A percentile compares a stretch with the other conserved stretches of the same genome.
These are phyloP conservation scores for Dicycla oo DNA, from an alignment of 2,888 invertebrate genomes.

Conservation along the genomic window DNA sequence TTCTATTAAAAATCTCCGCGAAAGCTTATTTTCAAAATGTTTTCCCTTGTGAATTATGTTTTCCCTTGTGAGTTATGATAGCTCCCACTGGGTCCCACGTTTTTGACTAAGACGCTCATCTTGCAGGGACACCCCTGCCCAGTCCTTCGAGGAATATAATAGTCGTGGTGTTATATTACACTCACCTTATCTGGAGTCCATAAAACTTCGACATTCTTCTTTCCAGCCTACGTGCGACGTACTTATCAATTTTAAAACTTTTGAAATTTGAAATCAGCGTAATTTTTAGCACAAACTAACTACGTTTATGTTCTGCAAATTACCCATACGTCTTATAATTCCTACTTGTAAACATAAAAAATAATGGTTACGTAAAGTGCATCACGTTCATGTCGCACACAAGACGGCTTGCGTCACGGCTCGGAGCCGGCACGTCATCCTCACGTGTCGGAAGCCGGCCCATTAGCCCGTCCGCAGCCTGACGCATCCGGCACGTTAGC, in stretches of 20 bases:
- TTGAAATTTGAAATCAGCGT: not conserved
- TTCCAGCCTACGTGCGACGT: not conserved
- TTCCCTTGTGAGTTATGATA: too few species aligned
- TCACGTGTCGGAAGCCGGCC: slow-evolving; percentile 78
- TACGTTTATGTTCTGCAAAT: slow-evolving; percentile 5
- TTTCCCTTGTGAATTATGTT: too few species aligned
- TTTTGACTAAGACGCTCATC: not conserved
- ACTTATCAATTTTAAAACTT: not conserved
- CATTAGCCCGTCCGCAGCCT: slow-evolving; percentile 81
- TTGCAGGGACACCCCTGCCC: not conserved
- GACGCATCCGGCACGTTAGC: slow-evolving; percentile 76
- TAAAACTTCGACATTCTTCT: too few species aligned
- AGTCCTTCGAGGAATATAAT: not conserved
- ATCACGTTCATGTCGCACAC: slow-evolving; percentile 47
- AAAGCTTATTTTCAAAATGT: too few species aligned
- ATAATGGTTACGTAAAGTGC: slow-evolving; percentile 57
- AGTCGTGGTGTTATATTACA: not conserved
- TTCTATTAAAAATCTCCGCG: too few species aligned
- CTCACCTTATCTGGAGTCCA: too few species aligned
- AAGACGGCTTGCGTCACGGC: slow-evolving; percentile 73
- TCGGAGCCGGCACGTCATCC: slow-evolving; percentile 59
- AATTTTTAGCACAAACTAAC: not conserved
- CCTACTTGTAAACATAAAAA: slow-evolving; percentile 41
- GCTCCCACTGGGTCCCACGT: too few species aligned
- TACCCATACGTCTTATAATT: slow-evolving; percentile 17